Evolutionary conservation across 2,888 invertebrate species (phyloP).

Genomic region (Cephus rjabovi): DNA sequence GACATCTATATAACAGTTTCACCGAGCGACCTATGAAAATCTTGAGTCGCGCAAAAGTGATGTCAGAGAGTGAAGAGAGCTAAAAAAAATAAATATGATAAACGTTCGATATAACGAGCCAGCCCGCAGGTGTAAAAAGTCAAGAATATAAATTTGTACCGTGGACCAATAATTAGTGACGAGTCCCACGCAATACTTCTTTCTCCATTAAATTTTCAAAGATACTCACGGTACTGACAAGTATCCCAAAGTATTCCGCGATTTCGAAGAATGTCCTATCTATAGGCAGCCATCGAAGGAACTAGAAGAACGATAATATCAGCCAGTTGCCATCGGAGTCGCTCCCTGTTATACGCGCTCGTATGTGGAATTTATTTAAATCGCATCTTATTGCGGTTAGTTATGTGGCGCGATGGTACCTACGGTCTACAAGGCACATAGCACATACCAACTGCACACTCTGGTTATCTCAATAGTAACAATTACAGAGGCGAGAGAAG

Average conservation of each 20-base stretch:
- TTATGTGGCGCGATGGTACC: slow-evolving; percentile 33
- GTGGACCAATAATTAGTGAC: background rate
- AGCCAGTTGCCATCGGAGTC: slow-evolving; percentile 15
- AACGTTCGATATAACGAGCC: background rate
- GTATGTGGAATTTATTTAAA: slow-evolving; percentile 45
- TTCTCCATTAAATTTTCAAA: background rate
- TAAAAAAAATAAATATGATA: background rate
- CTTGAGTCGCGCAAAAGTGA: background rate
- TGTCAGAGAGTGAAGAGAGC: background rate
- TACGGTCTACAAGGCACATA: background rate
- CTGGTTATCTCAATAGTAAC: slow-evolving; percentile 44
- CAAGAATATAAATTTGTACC: background rate
- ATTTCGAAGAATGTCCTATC: slow-evolving; percentile 19
- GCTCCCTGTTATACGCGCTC: slow-evolving; percentile 43
- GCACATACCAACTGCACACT: slow-evolving; percentile 10
- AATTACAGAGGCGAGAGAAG: slow-evolving; percentile 38
- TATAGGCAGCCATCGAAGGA: slow-evolving; percentile 25
- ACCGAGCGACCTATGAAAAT: slow-evolving; percentile 14
- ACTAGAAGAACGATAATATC: slow-evolving; percentile 25
- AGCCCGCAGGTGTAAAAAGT: background rate
- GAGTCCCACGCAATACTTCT: background rate
- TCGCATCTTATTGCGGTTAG: slow-evolving; percentile 45
- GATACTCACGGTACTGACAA: background rate
- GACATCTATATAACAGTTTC: slow-evolving; percentile 58
- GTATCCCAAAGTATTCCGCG: background rate